Evolutionary conservation across 1,140 invertebrate species (phyloP).

Genomic region (fruit fly (Drosophila melanogaster)): DNA sequence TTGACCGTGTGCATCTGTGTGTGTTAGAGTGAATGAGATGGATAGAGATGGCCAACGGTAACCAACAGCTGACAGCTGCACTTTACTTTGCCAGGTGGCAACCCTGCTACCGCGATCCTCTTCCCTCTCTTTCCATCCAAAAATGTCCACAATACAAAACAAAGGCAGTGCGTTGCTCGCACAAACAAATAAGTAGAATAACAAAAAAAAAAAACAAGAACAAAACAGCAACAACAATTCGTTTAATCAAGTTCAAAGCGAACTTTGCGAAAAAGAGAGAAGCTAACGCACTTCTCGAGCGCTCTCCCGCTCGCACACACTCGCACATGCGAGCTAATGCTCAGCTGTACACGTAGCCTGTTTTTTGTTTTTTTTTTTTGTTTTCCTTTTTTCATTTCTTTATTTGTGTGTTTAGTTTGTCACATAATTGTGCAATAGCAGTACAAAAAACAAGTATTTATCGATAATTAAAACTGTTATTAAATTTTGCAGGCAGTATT

Average conservation of each 20-base stretch:
- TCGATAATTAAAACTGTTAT: constrained; percentile 22
- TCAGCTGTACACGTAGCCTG: constrained; percentile 77
- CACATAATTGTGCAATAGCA: constrained; percentile 67
- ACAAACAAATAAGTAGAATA: constrained; percentile 22
- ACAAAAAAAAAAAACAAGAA: constrained; percentile 35
- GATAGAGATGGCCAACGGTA: constrained; percentile 51
- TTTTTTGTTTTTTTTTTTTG: constrained; percentile 55
- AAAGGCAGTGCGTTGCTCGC: constrained; percentile 33
- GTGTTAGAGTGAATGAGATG: constrained; percentile 32
- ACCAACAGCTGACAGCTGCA: constrained; percentile 77
- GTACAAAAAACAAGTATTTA: constrained; percentile 27
- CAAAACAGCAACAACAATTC: constrained; percentile 15
- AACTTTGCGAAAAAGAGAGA: constrained; percentile 57
- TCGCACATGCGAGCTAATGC: constrained; percentile 19
- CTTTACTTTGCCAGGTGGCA: constrained; percentile 66
- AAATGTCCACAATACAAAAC: constrained; percentile 21
- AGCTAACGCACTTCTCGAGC: constrained; percentile 41
- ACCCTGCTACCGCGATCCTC: constrained; percentile 38
- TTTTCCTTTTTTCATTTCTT: constrained; percentile 34
- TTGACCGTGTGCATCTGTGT: constrained; percentile 67
- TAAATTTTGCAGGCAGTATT: no score
- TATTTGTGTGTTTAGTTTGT: constrained; percentile 32
- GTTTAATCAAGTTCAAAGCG: constrained; percentile 74
- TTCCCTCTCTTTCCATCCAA: constrained; percentile 3
- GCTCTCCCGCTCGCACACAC: constrained; percentile 47